A percentile compares a stretch with the other conserved stretches of the same genome.
Evolutionary conservation across 2,797 vertebrate species (phyloP).

Genomic region (Gephyroberyx darwinii): DNA sequence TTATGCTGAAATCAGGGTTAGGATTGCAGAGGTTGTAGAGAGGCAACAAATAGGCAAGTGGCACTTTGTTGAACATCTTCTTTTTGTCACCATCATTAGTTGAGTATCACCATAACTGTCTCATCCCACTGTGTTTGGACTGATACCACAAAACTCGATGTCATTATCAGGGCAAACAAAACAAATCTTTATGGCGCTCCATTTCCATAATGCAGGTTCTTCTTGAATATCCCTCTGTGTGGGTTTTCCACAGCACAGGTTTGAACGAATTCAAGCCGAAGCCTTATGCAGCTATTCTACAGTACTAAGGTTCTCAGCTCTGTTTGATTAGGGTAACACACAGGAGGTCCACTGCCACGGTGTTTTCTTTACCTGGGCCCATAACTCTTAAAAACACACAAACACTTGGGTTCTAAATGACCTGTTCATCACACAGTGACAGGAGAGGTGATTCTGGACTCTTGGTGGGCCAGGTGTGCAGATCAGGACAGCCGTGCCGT

Average conservation of each 20-base stretch:
- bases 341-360: constrained; percentile 76
- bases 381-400: constrained; percentile 83
- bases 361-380: constrained; percentile 82
- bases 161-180: constrained; percentile 55
- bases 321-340: constrained; percentile 79
- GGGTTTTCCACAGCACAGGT: constrained; percentile 65
- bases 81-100: too few relatives aligned
- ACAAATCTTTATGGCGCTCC: constrained; percentile 44
- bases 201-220: constrained; percentile 56
- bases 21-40: too few relatives aligned
- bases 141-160: constrained; percentile 31
- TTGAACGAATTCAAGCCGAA: constrained; percentile 57
- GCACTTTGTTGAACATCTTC: too few relatives aligned
- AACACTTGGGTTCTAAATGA: constrained; percentile 84
- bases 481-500: constrained; percentile 74
- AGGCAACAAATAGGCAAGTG: too few relatives aligned
- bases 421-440: constrained; percentile 83
- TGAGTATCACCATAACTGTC: too few relatives aligned
- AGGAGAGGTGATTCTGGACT: constrained; percentile 80
- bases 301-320: constrained; percentile 67
- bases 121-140: not conserved
- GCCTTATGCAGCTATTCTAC: constrained; percentile 58
- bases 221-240: constrained; percentile 64
- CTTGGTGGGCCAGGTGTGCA: constrained; percentile 83
- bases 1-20: too few relatives aligned